Evolutionary conservation across 64 coral and sea anemone genomes (phyloP).

Genomic region (Montipora efflorescens): DNA sequence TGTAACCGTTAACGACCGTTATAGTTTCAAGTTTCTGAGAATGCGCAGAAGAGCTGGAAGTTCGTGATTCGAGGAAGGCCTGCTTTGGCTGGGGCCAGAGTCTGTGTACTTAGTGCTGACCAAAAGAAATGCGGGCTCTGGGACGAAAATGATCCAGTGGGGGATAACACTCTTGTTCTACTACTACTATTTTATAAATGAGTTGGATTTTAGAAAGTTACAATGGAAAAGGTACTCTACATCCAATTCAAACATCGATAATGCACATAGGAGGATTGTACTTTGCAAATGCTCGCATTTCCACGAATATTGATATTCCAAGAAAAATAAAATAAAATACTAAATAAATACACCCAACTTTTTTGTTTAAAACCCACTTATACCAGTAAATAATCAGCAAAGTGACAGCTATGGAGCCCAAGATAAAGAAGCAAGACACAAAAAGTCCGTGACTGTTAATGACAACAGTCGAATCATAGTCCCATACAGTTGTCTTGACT

Average conservation of each 20-base stretch:
- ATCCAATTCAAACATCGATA: slow-evolving; percentile 44
- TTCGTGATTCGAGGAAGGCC: too few relatives aligned
- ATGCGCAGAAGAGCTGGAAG: too few relatives aligned
- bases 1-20: too few relatives aligned
- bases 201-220: too few relatives aligned
- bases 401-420: slow-evolving; percentile 92
- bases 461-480: slow-evolving; percentile 85
- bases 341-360: slow-evolving; percentile 90
- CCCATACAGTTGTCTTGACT: slow-evolving; percentile 93
- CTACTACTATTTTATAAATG: too few relatives aligned
- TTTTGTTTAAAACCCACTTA: slow-evolving; percentile 91
- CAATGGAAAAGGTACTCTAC: too few relatives aligned
- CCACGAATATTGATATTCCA: slow-evolving; percentile 87
- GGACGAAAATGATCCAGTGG: too few relatives aligned
- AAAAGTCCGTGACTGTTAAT: slow-evolving; percentile 99
- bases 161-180: too few relatives aligned
- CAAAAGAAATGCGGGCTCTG: too few relatives aligned
- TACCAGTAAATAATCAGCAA: slow-evolving; percentile 87
- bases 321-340: slow-evolving; percentile 95
- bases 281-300: slow-evolving; percentile 93
- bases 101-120: too few relatives aligned
- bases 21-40: too few relatives aligned
- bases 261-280: slow-evolving; percentile 98
- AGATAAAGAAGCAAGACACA: slow-evolving; percentile 95
- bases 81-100: too few relatives aligned